Evolutionary conservation across 2,797 vertebrate species (phyloP).

Genomic region (Acanthopagrus latus): DNA sequence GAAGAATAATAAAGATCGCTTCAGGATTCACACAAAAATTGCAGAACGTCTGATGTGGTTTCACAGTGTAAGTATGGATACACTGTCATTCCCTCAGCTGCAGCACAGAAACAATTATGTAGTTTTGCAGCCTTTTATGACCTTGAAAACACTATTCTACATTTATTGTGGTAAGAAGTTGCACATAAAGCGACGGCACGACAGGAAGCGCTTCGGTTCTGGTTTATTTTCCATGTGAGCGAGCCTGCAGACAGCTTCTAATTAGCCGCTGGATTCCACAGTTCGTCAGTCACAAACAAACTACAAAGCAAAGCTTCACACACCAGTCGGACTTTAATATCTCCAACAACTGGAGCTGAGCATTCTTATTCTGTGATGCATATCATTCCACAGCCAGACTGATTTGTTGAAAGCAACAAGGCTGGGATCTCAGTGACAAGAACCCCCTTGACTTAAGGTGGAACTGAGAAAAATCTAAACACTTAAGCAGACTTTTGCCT

Average conservation of each 20-base stretch:
- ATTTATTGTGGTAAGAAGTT: slow-evolving; percentile 5
- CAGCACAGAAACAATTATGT: background rate
- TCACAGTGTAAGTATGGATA: background rate
- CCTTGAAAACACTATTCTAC: background rate
- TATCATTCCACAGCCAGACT: background rate
- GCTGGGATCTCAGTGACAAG: background rate
- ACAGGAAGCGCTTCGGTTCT: slow-evolving; percentile 3
- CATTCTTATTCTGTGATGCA: slow-evolving; percentile 40
- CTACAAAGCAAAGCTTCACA: slow-evolving; percentile 52
- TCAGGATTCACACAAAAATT: too few relatives aligned
- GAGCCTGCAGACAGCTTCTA: slow-evolving; percentile 35
- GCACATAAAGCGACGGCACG: slow-evolving; percentile 1
- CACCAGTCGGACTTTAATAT: slow-evolving; percentile 30
- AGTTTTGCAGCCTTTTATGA: slow-evolving; percentile 8
- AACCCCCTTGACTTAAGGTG: background rate
- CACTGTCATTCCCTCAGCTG: background rate
- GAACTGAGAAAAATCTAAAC: background rate
- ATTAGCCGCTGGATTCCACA: slow-evolving; percentile 29
- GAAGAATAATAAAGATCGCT: too few relatives aligned
- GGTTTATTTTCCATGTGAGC: slow-evolving; percentile 40
- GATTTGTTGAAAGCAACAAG: slow-evolving; percentile 3
- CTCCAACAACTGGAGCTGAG: slow-evolving; percentile 33
- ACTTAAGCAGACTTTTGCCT: background rate
- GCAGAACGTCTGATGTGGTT: background rate
- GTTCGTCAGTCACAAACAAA: slow-evolving; percentile 33